Evolutionary conservation across 2,113 vertebrate genomes (phyloP).

Genomic region (Balaeniceps rex): DNA sequence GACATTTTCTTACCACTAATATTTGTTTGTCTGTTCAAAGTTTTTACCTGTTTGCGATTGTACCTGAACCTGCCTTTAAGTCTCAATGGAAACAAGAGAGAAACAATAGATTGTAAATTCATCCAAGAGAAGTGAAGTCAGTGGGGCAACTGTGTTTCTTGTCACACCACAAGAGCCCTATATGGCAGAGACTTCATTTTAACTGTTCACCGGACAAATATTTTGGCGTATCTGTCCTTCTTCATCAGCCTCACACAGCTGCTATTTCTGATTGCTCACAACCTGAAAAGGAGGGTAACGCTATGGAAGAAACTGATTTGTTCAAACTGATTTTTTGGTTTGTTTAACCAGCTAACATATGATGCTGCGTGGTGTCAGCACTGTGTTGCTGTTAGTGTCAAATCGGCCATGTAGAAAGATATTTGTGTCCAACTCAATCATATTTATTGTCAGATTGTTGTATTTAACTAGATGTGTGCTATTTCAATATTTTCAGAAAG

Average conservation of each 20-base stretch:
- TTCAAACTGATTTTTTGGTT: slow-evolving; percentile 35
- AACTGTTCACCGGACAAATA: not conserved
- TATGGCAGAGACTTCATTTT: not conserved
- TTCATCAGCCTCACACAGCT: not conserved
- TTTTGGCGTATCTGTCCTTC: not conserved
- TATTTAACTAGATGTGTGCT: not conserved
- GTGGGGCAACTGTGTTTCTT: not conserved
- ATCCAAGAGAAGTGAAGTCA: not conserved
- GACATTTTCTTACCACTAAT: not conserved
- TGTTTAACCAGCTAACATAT: slow-evolving; percentile 28
- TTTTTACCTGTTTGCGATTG: not conserved
- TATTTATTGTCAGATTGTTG: slow-evolving; percentile 4
- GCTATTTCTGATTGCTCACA: slow-evolving; percentile 7
- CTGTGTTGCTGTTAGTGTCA: not conserved
- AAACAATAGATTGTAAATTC: not conserved
- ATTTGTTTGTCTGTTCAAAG: not conserved
- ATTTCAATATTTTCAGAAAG: not conserved
- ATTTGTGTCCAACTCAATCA: not conserved
- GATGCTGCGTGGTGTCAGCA: not conserved
- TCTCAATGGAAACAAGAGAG: not conserved
- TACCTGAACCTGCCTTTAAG: not conserved
- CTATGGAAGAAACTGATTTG: not conserved
- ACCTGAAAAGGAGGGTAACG: not conserved
- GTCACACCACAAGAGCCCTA: not conserved
- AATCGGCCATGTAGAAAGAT: slow-evolving; percentile 12